phyloP scores from a whole-genome alignment of 2,888 invertebrate species.

The Pristionchus maxplancki region DNA sequence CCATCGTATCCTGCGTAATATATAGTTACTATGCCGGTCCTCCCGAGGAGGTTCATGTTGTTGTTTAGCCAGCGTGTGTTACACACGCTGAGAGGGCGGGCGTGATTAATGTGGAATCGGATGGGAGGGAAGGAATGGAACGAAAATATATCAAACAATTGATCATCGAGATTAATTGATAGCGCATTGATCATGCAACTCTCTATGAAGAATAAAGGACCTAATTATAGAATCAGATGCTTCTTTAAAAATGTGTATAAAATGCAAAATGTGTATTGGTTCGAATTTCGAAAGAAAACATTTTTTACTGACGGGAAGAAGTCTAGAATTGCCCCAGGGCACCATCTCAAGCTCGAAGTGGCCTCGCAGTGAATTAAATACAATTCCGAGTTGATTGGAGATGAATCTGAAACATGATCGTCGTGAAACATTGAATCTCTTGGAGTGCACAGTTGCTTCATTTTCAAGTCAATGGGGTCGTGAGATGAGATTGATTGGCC shows the following conservation, averaged over 20 bases:
- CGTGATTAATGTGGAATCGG: constrained; percentile 9
- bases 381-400: constrained; percentile 73
- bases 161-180: not conserved
- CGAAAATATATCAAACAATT: not conserved
- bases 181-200: not conserved
- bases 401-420: constrained; percentile 66
- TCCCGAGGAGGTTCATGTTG: not conserved
- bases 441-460: no score
- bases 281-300: not conserved
- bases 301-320: constrained; percentile 65
- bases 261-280: no score
- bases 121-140: not conserved
- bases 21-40: not conserved
- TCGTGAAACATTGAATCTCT: no score
- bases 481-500: no score
- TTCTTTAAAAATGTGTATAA: no score
- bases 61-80: constrained; percentile 11
- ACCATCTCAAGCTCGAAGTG: constrained; percentile 73
- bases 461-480: no score
- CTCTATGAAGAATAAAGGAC: no score
- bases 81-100: constrained; percentile 16
- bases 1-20: no score
- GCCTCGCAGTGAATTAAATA: constrained; percentile 71
- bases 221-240: not conserved
- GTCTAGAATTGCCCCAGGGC: constrained; percentile 75